Evolutionary conservation across 2,797 vertebrate species (phyloP).

Genomic region (Coluber constrictor): DNA sequence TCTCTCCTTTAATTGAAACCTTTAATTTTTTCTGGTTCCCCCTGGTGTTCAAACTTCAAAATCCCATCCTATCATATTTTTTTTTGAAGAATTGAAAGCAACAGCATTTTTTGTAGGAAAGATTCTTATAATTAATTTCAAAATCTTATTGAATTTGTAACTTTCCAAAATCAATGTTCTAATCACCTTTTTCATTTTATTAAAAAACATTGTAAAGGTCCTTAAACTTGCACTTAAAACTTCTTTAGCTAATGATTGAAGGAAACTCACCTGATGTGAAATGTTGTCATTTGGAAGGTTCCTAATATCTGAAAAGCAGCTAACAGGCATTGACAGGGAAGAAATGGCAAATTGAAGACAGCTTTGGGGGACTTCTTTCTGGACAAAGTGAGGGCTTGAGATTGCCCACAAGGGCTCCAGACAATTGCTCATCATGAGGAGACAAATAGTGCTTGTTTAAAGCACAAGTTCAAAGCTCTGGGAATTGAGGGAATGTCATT

Average conservation of each 20-base stretch:
- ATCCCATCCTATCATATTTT: background rate
- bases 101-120: background rate
- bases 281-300: background rate
- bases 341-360: background rate
- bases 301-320: background rate
- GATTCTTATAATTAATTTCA: background rate
- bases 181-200: background rate
- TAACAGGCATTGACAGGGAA: background rate
- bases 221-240: background rate
- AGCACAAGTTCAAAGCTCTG: background rate
- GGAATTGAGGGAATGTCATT: background rate
- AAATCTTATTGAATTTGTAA: background rate
- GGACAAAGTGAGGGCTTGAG: background rate
- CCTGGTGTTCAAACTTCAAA: background rate
- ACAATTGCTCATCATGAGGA: background rate
- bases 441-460: background rate
- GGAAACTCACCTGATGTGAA: background rate
- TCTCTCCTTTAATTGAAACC: background rate
- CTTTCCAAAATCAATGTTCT: background rate
- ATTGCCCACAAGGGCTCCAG: background rate
- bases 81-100: background rate
- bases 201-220: background rate
- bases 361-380: background rate
- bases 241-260: background rate
- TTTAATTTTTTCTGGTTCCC: background rate